A percentile compares a stretch with the other conserved stretches of the same genome.
Conservation (phyloP, 2,113 vertebrate species). For the Silurus glanis region DNA sequence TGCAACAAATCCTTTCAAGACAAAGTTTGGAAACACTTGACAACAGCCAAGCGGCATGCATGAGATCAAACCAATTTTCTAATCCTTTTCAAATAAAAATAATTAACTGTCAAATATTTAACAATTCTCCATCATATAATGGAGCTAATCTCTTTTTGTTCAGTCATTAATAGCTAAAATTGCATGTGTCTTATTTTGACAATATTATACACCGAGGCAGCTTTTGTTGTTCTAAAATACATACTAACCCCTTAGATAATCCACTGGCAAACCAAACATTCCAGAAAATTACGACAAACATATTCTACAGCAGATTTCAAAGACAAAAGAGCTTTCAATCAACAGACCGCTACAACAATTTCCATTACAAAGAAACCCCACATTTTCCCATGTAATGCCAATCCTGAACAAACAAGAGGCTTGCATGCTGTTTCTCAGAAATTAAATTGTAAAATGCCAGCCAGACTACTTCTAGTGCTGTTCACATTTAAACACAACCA, state of each 20-base stretch:
- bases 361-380: background rate
- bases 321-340: background rate
- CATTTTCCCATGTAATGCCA: background rate
- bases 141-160: background rate
- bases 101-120: constrained; percentile 24
- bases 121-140: background rate
- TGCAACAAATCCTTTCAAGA: constrained; percentile 32
- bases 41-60: background rate
- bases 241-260: background rate
- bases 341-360: background rate
- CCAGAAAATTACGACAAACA: background rate
- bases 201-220: background rate
- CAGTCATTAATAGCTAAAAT: background rate
- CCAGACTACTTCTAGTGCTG: background rate
- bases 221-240: background rate
- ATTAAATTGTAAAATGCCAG: background rate
- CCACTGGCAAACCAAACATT: background rate
- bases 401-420: background rate
- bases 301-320: background rate
- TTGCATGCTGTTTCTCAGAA: background rate
- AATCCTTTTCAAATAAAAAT: constrained; percentile 28
- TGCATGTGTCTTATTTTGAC: background rate
- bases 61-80: constrained; percentile 34
- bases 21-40: constrained; percentile 35
- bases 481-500: background rate